These are phyloP conservation scores for Thymelicus acteon DNA, from an alignment of 2,888 invertebrate species.

Conservation along the genomic window DNA sequence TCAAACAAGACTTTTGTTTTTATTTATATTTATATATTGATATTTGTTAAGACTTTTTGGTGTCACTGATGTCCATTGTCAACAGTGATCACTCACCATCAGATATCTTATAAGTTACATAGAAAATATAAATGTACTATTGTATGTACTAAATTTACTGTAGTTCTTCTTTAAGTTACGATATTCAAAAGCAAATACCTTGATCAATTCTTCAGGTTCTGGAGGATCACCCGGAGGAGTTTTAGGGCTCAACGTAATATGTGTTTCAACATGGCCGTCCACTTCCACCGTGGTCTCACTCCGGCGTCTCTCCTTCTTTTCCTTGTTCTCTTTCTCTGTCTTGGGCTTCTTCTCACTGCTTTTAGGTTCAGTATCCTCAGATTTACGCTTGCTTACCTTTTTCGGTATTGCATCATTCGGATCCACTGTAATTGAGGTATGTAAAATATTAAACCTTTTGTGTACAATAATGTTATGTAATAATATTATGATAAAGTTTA, in stretches of 20 bases:
- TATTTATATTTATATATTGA: too few relatives aligned
- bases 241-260: slow-evolving; percentile 91
- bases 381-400: slow-evolving; percentile 67
- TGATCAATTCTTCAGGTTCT: slow-evolving; percentile 96
- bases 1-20: too few relatives aligned
- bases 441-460: too few relatives aligned
- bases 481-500: neutral
- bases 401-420: slow-evolving; percentile 67
- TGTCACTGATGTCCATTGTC: too few relatives aligned
- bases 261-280: slow-evolving; percentile 90
- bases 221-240: slow-evolving; percentile 94
- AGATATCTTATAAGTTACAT: too few relatives aligned
- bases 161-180: too few relatives aligned
- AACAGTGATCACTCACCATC: too few relatives aligned
- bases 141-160: too few relatives aligned
- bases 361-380: slow-evolving; percentile 60
- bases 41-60: too few relatives aligned
- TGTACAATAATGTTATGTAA: too few relatives aligned
- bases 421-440: slow-evolving; percentile 61
- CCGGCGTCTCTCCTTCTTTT: slow-evolving; percentile 60
- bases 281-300: slow-evolving; percentile 83
- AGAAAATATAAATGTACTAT: too few relatives aligned
- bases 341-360: slow-evolving; percentile 70
- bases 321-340: slow-evolving; percentile 56
- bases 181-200: slow-evolving; percentile 68